phyloP scores from a whole-genome alignment of 2,797 vertebrate species.

The Meriones psammophilus region DNA sequence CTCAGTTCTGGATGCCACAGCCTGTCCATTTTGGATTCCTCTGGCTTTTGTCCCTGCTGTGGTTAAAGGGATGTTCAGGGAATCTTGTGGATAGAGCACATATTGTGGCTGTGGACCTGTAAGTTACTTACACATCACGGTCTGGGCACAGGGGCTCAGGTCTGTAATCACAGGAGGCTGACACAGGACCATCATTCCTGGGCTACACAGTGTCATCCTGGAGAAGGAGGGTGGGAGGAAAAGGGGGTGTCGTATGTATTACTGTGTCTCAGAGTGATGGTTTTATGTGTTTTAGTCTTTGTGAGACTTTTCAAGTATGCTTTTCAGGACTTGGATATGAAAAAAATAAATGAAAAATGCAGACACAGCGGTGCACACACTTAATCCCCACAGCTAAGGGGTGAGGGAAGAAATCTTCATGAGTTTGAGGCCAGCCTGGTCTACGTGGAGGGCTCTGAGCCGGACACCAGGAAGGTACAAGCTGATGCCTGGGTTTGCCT shows the following conservation, averaged over 20 bases:
- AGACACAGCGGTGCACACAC: background rate
- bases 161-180: background rate
- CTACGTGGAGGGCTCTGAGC: background rate
- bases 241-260: background rate
- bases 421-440: background rate
- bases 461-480: background rate
- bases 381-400: background rate
- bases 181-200: background rate
- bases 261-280: background rate
- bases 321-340: background rate
- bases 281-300: constrained; percentile 22
- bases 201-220: background rate
- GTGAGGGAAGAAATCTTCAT: background rate
- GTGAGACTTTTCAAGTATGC: background rate
- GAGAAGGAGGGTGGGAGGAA: background rate
- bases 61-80: constrained; percentile 5
- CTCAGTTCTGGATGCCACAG: background rate
- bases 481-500: background rate
- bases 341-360: background rate
- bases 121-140: background rate
- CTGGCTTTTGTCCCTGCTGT: constrained; percentile 49
- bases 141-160: background rate
- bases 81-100: background rate
- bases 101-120: constrained; percentile 5
- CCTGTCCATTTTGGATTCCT: background rate